Evolutionary conservation across 2,888 invertebrate genomes (phyloP), one percentile per base, ranked within the genome.

Genomic region (Drosophila leonis): DNA sequence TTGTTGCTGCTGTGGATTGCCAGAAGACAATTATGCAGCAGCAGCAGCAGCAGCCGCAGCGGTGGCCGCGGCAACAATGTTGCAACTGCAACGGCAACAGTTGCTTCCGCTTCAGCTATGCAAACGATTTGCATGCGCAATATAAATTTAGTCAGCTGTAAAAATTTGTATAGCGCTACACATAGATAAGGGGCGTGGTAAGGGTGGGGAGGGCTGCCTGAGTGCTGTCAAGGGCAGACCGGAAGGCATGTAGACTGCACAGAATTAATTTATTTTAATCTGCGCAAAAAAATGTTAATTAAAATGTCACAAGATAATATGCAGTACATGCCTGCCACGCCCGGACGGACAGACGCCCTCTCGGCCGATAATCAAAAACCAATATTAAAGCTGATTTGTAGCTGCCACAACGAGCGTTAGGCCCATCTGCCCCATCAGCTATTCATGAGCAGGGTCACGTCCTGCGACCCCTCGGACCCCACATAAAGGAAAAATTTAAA

Each of bases 371-470:
- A 88, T 88, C 83, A 83, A 83, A 88, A 75, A 68, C 72, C 86
- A 82, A 85, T 88, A 88, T 80, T 72, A 71, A 67, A 72, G 73
- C 79, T 71, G 79, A 85, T 88, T 76, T 78, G 67, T 44, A 41
- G 70, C 65, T 54, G 56, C 75, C 78, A 13, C 49, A 49, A n/a
- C 18, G 24, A 44, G 44, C 44, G 31, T 2, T 41, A 41, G 41
- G n/a, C n/a, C n/a, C n/a, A n/a, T n/a, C 18, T 10, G 41, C 10
- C 18, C 31, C 48, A 86, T 83, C 80, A 75, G 70, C 80, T 83
- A 86, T 88, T 88, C 80, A 88, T 83, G 82, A 83, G 76, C 52
- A 18, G 60, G 78, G 85, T 84, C 84, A 83, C 79, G 85, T 83
- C 69, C 88, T 71, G 60, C 61, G 68, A 57, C 75, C n/a, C 29